Evolutionary conservation across 1,140 invertebrate genomes (phyloP).

Genomic region (Drosophila melanica): DNA sequence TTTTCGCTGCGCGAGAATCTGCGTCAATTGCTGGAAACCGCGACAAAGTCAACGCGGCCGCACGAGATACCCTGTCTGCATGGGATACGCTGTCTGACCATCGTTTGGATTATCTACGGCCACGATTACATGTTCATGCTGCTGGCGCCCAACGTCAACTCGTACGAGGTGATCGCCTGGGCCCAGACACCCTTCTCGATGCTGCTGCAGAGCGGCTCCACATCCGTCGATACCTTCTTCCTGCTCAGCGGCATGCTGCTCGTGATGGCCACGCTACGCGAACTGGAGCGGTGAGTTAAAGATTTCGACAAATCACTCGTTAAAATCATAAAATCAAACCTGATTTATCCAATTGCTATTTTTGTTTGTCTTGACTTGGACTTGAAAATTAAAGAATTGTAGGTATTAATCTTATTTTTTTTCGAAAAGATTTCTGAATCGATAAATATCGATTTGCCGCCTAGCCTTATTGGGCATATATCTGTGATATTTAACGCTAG

Average conservation of each 20-base stretch:
- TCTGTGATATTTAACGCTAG: no score
- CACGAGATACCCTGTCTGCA: constrained; percentile 85
- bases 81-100: constrained; percentile 87
- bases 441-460: no score
- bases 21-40: constrained; percentile 42
- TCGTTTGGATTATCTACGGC: constrained; percentile 88
- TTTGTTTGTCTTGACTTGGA: no score
- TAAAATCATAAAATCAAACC: no score
- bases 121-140: constrained; percentile 84
- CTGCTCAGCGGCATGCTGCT: constrained; percentile 89
- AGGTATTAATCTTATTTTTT: no score
- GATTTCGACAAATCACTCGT: no score
- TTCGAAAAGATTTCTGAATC: no score
- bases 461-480: no score
- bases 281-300: constrained; percentile 85
- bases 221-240: constrained; percentile 89
- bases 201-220: constrained; percentile 86
- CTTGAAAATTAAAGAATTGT: no score
- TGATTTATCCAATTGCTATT: no score
- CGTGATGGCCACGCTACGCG: constrained; percentile 87
- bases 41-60: constrained; percentile 4
- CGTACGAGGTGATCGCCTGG: constrained; percentile 63
- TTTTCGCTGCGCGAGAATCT: constrained; percentile 64
- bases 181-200: constrained; percentile 85
- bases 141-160: constrained; percentile 55